Evolutionary conservation across 2,797 vertebrate species (phyloP), one percentile per base, ranked within the genome.

Genomic region (Lacerta agilis): DNA sequence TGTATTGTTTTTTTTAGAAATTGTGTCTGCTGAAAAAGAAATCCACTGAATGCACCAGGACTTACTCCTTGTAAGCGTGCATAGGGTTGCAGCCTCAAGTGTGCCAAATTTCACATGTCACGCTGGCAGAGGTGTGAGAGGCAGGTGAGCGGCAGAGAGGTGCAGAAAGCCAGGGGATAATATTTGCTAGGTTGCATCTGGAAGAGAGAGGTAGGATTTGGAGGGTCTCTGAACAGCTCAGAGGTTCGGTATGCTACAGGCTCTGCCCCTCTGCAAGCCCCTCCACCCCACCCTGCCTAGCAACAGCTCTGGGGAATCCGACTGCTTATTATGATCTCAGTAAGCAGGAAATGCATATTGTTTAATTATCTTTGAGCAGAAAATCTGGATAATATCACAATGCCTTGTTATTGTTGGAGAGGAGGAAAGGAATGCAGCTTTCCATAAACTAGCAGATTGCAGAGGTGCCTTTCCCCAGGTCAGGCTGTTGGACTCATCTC

Each of bases 361-460:
- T 76, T 85, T 66, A 64, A 85, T 43, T 76, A 77, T 69, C 29
- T 33, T 49, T 23, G 41, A 71, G 81, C 45, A 83, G 81, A 71
- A 67, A 83, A 83, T 71, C 81, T 83, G 81, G 81, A 83, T 71
- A 83, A 67, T 83, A 83, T 83, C 67, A 83, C 43, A 23, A n/a
- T 49, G 66, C 17, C 41, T 83, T 83, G 81, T 71, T 69, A n/a
- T 83, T 29, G 41, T 45, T 29, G 8, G 25, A 23, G 41, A 3
- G 43, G 20, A 33, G 81, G 67, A 27, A 23, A 82, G 79, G 79
- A 71, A 71, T 83, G 27, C 17, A 5, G 9, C 66, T 71, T 2
- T 49, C 13, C 9, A 29, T 33, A 49, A 71, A 45, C 4, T 29
- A n/a, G 41, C 66, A 71, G 67, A 71, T 27, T 33, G 41, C 66